A percentile compares a stretch with the other conserved stretches of the same genome.
Conservation (phyloP, 1,140 invertebrate genomes). For the Caenorhabditis remanei region DNA sequence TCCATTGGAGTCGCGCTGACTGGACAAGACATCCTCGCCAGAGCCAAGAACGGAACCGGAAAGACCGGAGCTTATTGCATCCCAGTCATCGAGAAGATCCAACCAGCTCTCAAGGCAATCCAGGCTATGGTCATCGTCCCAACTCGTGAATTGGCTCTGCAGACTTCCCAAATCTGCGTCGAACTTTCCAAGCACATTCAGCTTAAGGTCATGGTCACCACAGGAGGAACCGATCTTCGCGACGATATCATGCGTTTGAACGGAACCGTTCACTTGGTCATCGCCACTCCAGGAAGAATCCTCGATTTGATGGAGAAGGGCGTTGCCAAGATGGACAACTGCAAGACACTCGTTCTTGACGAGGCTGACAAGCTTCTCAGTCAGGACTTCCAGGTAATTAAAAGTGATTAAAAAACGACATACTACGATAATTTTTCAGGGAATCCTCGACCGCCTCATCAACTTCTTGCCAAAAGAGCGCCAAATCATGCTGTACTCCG, state of each 20-base stretch:
- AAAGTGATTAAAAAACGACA: background rate
- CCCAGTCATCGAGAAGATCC: conserved; percentile 94
- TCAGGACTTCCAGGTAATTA: conserved; percentile 89
- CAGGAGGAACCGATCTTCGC: conserved; percentile 95
- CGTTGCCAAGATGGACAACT: conserved; percentile 90
- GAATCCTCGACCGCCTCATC: conserved; percentile 88
- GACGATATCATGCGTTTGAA: conserved; percentile 99
- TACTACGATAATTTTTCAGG: conserved; percentile 77
- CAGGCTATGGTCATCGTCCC: conserved; percentile 98
- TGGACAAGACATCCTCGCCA: conserved; percentile 93
- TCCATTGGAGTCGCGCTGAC: conserved; percentile 97
- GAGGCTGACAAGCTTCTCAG: conserved; percentile 98
- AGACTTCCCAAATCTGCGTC: conserved; percentile 99
- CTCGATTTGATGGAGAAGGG: conserved; percentile 99
- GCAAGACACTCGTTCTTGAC: conserved; percentile 95
- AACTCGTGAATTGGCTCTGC: conserved; percentile 95
- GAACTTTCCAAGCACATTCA: conserved; percentile 96
- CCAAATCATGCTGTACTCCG: conserved; percentile 98
- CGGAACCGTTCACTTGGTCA: conserved; percentile 98
- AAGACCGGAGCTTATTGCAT: conserved; percentile 99
- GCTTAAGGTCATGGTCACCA: conserved; percentile 98
- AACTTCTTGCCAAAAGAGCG: conserved; percentile 91
- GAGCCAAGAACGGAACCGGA: conserved; percentile 99
- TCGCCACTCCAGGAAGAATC: conserved; percentile 98
- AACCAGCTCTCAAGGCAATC: conserved; percentile 81